Conservation (phyloP, 2,113 vertebrate species). For the Todiramphus saurophagus region DNA sequence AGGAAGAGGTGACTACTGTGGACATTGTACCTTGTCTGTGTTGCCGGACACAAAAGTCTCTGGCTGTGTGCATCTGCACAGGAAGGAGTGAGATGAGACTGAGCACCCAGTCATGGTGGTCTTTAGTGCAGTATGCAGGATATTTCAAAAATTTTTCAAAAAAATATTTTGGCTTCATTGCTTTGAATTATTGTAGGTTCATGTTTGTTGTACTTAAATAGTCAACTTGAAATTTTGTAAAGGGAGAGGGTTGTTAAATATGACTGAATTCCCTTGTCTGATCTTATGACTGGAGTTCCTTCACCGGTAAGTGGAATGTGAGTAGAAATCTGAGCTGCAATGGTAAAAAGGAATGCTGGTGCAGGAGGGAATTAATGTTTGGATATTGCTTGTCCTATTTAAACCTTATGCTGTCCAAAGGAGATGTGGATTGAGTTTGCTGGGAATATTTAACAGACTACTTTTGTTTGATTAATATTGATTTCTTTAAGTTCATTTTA, state of each 20-base stretch:
- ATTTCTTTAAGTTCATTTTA: slow-evolving; percentile 11
- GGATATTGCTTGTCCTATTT: neutral
- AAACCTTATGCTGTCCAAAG: neutral
- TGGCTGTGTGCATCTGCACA: neutral
- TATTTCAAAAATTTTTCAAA: neutral
- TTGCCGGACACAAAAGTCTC: neutral
- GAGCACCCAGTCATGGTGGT: neutral
- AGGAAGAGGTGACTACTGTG: slow-evolving; percentile 74
- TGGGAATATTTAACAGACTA: neutral
- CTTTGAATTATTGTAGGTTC: neutral
- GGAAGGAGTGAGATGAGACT: neutral
- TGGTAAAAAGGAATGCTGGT: neutral
- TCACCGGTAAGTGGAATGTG: neutral
- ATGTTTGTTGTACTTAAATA: neutral
- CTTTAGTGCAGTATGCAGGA: no score
- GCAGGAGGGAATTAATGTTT: neutral
- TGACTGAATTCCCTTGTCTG: neutral
- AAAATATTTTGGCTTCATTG: neutral
- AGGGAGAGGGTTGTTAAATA: neutral
- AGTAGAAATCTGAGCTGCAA: neutral
- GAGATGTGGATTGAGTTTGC: neutral
- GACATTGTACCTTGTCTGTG: neutral
- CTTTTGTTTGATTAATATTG: slow-evolving; percentile 16
- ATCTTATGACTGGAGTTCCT: neutral
- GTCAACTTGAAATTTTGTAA: neutral